phyloP scores from a whole-genome alignment of 2,113 vertebrate genomes.

The Laterallus jamaicensis region DNA sequence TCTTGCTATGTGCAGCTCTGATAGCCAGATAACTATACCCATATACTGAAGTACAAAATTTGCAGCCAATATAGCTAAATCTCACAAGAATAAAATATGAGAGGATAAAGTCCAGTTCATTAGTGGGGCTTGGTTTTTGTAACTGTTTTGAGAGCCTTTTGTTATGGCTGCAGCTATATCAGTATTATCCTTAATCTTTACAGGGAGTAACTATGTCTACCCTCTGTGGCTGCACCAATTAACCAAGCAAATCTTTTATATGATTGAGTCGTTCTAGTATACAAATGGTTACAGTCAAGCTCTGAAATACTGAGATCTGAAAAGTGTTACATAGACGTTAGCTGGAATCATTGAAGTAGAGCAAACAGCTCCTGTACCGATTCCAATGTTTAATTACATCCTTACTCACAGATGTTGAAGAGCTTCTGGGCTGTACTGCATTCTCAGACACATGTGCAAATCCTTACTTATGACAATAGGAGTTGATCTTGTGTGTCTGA shows the following conservation, averaged over 20 bases:
- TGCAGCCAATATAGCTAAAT: neutral
- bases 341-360: neutral
- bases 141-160: neutral
- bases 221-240: neutral
- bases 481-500: neutral
- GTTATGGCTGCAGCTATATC: neutral
- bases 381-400: slow-evolving; percentile 36
- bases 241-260: neutral
- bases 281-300: neutral
- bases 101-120: neutral
- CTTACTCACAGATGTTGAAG: slow-evolving; percentile 6
- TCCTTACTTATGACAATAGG: neutral
- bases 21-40: neutral
- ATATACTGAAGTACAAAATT: neutral
- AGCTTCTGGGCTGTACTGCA: neutral
- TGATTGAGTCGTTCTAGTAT: neutral
- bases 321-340: neutral
- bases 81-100: neutral
- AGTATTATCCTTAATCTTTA: slow-evolving; percentile 5
- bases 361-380: slow-evolving; percentile 23
- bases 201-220: neutral
- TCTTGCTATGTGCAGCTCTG: neutral
- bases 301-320: neutral
- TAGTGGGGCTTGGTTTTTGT: neutral
- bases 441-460: slow-evolving; percentile 29